phyloP scores from a whole-genome alignment of 2,888 invertebrate genomes.

The Apocheima hispidaria region DNA sequence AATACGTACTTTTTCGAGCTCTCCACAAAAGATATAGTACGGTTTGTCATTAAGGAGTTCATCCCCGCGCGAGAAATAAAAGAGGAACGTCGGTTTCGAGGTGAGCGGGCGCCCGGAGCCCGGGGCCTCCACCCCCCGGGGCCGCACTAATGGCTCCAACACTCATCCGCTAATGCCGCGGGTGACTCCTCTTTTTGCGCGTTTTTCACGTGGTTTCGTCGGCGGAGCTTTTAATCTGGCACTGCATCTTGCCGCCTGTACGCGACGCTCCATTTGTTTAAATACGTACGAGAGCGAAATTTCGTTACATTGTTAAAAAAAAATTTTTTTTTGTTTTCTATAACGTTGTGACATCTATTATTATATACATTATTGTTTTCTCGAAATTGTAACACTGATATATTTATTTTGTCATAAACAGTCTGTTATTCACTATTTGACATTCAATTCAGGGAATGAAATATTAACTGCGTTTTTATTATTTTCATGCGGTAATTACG shows the following conservation, averaged over 20 bases:
- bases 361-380: not conserved
- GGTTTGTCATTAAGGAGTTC: conserved; percentile 87
- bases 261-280: conserved; percentile 74
- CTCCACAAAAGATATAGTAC: conserved; percentile 86
- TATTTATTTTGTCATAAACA: not conserved
- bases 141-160: conserved; percentile 85
- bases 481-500: conserved; percentile 11
- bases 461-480: not conserved
- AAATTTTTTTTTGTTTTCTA: not conserved
- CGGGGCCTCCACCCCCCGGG: conserved; percentile 1
- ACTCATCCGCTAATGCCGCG: conserved; percentile 87
- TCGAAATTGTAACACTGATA: not conserved
- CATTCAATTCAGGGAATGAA: conserved; percentile 6
- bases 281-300: not conserved
- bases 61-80: conserved; percentile 86
- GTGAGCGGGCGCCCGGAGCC: conserved; percentile 58
- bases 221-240: conserved; percentile 83
- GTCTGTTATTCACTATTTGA: conserved; percentile 5
- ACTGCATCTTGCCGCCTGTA: conserved; percentile 73
- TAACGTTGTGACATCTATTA: not conserved
- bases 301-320: not conserved
- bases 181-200: conserved; percentile 85
- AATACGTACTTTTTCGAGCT: conserved; percentile 86
- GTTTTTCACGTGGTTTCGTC: conserved; percentile 86
- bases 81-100: conserved; percentile 79